Evolutionary conservation across 2,888 invertebrate genomes (phyloP), one percentile per base, ranked within the genome.

Genomic region (Pardosa pseudoannulata): DNA sequence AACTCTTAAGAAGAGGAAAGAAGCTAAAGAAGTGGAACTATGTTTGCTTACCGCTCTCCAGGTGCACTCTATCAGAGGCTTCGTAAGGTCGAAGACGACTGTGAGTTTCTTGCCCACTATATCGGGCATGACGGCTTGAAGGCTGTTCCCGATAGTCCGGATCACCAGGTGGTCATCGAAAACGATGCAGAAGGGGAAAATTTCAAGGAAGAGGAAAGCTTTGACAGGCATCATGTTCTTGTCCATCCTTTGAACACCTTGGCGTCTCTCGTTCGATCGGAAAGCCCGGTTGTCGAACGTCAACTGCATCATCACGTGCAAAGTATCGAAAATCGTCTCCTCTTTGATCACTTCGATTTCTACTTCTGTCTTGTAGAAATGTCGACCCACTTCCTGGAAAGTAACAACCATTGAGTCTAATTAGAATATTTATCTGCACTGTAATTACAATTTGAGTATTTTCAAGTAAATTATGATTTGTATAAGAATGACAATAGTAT

Each of bases 181-280:
- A 62, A 98, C 97, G 89, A 99, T 96, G 92, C 98, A 97, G 93
- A 99, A 99, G 0, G 99, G 98, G 91, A 99, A 99, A 91, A 98
- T 97, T 91, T 98, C 98, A 90, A 98, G 98, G 67, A 98, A 93
- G 31, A 97, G 95, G 0, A 90, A 90, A 2, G 91, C 90, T 64
- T 90, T 90, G 64, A 90, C 89, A 0, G 88, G 89, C 62, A 87
- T 78, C 79, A 88, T 79, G 27, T 65, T 72, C 28, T 68, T 71
- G 62, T 88, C 88, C n/a, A 88, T 65, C 23, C 75, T 72, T 46
- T 83, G 86, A 0, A 82, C 86, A 13, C 36, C 39, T 29, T 76
- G 65, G 0, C 75, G 71, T n/a, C 71, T 64, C 67, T 87, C 85
- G 29, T 65, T 23, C 16, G 67, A 31, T 32, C 23, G 28, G 91